phyloP scores from a whole-genome alignment of 2,888 invertebrate genomes.

The Troides oblongomaculatus region DNA sequence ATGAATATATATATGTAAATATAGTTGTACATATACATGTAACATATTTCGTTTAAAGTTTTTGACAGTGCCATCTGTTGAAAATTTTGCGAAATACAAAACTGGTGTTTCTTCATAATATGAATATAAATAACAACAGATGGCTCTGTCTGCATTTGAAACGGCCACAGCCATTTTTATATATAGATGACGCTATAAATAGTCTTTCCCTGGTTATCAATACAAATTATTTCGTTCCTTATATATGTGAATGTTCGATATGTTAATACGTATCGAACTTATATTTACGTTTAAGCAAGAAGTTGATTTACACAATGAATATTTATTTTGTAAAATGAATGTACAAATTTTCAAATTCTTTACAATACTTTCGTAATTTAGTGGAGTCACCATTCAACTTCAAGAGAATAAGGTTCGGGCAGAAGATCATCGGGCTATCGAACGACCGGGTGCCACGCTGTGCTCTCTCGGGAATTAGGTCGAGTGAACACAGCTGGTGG shows the following conservation, averaged over 20 bases:
- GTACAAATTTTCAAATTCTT: background rate
- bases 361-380: background rate
- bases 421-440: slow-evolving; percentile 64
- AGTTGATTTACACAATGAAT: background rate
- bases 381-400: background rate
- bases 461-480: slow-evolving; percentile 90
- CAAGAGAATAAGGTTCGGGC: background rate
- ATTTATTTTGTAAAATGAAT: no score
- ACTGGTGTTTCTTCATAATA: background rate
- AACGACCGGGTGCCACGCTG: slow-evolving; percentile 98
- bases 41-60: background rate
- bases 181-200: slow-evolving; percentile 35
- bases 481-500: slow-evolving; percentile 99
- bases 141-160: slow-evolving; percentile 24
- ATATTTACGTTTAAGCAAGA: background rate
- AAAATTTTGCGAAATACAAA: slow-evolving; percentile 25
- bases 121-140: slow-evolving; percentile 8
- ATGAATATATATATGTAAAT: no score
- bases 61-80: slow-evolving; percentile 50
- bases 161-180: background rate
- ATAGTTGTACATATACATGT: background rate
- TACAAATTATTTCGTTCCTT: background rate
- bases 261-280: background rate
- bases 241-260: background rate
- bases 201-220: slow-evolving; percentile 18